These are phyloP conservation scores for Clepsis dumicolana DNA, from an alignment of 2,888 invertebrate genomes.

Conservation along the genomic window DNA sequence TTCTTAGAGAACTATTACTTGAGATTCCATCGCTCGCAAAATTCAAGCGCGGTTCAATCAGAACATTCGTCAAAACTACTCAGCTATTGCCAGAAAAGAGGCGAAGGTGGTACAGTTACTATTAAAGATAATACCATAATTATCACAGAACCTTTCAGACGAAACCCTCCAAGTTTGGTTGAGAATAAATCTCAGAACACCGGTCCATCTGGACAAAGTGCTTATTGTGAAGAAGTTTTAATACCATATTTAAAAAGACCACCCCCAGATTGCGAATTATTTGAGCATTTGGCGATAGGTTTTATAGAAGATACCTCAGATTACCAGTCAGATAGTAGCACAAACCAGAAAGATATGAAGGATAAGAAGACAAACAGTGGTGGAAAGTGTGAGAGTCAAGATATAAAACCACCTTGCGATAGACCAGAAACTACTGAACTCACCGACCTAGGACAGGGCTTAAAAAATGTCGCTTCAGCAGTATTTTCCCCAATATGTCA, in stretches of 20 bases:
- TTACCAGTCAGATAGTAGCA: conserved; percentile 45
- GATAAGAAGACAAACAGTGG: not conserved
- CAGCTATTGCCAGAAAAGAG: not conserved
- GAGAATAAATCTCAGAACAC: conserved; percentile 39
- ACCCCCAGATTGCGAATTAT: conserved; percentile 51
- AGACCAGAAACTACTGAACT: conserved; percentile 5
- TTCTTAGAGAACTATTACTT: not conserved
- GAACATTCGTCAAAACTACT: conserved; percentile 1
- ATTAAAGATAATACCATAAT: conserved; percentile 45
- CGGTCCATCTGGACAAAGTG: conserved; percentile 50
- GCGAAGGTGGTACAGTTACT: not conserved
- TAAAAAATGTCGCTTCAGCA: not conserved
- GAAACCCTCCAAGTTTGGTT: conserved; percentile 40
- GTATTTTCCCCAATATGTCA: not conserved
- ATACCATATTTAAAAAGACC: conserved; percentile 56
- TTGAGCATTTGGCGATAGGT: conserved; percentile 53
- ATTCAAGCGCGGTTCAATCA: not conserved
- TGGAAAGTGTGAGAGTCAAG: not conserved
- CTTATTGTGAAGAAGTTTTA: conserved; percentile 62
- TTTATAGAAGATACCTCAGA: conserved; percentile 55
- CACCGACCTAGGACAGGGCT: not conserved
- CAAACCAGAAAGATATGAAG: not conserved
- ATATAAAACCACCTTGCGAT: not conserved
- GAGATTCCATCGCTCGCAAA: not conserved
- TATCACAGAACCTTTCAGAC: conserved; percentile 55